Conservation (phyloP, 2,113 vertebrate species). For the Daboia siamensis region DNA sequence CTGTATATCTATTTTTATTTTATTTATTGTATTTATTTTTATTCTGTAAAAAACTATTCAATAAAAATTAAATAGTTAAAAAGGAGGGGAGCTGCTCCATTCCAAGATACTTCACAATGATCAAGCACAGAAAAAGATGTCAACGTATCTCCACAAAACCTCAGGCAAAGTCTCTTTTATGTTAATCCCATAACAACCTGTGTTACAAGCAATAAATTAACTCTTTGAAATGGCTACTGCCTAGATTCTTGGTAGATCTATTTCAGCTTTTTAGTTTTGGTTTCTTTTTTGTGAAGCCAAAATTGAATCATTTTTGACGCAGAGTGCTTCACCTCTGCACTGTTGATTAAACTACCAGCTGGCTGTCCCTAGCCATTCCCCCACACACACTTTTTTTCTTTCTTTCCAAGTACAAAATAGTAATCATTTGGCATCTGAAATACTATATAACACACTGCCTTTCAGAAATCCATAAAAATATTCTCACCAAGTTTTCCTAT, state of each 20-base stretch:
- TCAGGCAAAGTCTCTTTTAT: background rate
- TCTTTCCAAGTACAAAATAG: background rate
- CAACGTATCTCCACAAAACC: background rate
- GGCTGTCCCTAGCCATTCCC: background rate
- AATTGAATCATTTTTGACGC: background rate
- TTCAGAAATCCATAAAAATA: background rate
- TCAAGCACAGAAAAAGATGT: background rate
- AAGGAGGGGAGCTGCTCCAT: background rate
- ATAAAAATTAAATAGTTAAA: background rate
- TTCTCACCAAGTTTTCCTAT: background rate
- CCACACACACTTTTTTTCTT: background rate
- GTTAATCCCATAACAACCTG: background rate
- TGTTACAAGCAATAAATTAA: background rate
- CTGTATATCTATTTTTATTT: no score
- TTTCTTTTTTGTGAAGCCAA: background rate
- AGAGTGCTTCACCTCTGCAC: background rate
- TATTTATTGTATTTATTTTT: no score
- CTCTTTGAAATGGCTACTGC: background rate
- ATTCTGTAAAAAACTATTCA: no score
- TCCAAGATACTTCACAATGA: background rate
- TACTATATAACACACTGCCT: background rate
- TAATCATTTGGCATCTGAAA: background rate
- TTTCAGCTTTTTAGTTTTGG: background rate
- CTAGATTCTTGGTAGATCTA: background rate
- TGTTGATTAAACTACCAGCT: background rate